Evolutionary conservation across 1,140 invertebrate species (phyloP), one percentile per base, ranked within the genome.

Genomic region (Latrodectus geometricus): DNA sequence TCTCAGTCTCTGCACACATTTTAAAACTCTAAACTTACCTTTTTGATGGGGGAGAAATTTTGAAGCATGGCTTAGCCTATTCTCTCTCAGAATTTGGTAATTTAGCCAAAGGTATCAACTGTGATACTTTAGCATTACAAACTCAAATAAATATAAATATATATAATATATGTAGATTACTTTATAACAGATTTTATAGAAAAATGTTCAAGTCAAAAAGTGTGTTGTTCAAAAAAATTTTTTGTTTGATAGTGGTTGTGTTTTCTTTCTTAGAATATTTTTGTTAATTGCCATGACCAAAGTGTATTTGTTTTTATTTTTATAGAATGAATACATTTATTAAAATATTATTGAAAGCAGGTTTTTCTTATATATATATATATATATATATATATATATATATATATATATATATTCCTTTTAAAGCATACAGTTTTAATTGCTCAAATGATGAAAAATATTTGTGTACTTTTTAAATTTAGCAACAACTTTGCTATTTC

Each of bases 61-160:
- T 74, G 48, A 83, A 74, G 54, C 23, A 48, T 74, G 66, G 54
- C 70, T 14, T 74, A 83, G 82, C 82, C 12, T 61, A 8, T 35
- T 65, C 70, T 61, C 72, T 83, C 65, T 73, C 82, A 69, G 72
- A 84, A 84, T 84, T 84, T 84, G 82, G 82, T 84, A 84, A 84
- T 50, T 86, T 86, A 86, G 84, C 84, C 84, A 86, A 86, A 86
- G 74, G 84, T 86, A 86, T 86, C 84, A 78, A 52, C 84, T 86
- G 84, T 86, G 84, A 86, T 86, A 86, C 84, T 86, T 86, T 86
- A 86, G 76, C 84, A 73, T 79, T 79, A 50, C 17, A 69, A 74
- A 86, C 69, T 50, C 50, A 84, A 76, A 84, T 35, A 73, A 75
- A 84, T 82, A 73, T 54, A 35, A 49, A 82, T 68, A 84, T 69